These are phyloP conservation scores for Pandion haliaetus DNA, from an alignment of 2,113 vertebrate genomes.

Conservation along the genomic window DNA sequence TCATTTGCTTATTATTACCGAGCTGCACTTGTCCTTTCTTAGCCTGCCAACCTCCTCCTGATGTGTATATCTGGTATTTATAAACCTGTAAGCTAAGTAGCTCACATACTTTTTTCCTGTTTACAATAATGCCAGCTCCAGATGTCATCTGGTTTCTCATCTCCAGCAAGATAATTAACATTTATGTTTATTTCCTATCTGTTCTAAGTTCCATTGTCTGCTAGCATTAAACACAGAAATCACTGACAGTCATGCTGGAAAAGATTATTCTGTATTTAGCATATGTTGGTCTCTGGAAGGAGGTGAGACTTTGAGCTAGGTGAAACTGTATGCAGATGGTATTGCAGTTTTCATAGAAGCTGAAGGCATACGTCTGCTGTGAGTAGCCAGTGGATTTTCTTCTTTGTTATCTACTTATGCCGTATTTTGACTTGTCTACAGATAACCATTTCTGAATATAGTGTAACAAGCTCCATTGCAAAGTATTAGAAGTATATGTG, in stretches of 20 bases:
- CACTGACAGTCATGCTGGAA: not conserved
- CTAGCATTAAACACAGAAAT: not conserved
- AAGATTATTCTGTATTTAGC: not conserved
- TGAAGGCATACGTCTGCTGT: not conserved
- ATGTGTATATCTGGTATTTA: not conserved
- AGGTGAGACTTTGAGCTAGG: not conserved
- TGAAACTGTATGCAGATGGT: not conserved
- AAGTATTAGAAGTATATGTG: not conserved
- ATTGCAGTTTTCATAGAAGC: not conserved
- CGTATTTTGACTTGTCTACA: not conserved
- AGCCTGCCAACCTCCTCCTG: not conserved
- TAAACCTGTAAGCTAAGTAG: not conserved
- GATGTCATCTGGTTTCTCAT: not conserved
- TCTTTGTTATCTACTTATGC: not conserved
- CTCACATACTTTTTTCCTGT: not conserved
- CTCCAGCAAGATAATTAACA: not conserved
- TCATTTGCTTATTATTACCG: not conserved
- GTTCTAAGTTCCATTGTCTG: not conserved
- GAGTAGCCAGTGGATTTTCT: not conserved
- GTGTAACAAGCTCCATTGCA: not conserved
- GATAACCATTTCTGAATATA: not conserved
- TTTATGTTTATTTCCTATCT: slow-evolving; percentile 1
- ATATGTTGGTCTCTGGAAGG: not conserved
- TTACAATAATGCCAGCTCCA: not conserved
- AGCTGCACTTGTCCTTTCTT: not conserved